Conservation (phyloP, 1,140 invertebrate genomes). For the Drosophila sturtevanti region DNA sequence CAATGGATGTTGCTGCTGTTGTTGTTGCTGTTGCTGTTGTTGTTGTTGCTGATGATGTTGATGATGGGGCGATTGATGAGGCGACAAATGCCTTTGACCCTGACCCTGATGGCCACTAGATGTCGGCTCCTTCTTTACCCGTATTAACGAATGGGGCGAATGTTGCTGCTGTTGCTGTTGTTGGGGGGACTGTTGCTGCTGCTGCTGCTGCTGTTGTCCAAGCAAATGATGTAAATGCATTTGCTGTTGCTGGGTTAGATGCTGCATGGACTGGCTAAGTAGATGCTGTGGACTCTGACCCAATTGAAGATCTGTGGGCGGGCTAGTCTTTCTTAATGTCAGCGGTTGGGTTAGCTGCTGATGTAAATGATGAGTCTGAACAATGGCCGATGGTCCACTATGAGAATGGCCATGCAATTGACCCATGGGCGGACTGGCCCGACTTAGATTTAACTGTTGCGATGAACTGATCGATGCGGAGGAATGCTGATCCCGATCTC, state of each 20-base stretch:
- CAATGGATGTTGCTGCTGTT: slow-evolving; percentile 68
- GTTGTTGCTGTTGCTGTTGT: slow-evolving; percentile 68
- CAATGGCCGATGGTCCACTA: slow-evolving; percentile 67
- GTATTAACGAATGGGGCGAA: slow-evolving; percentile 83
- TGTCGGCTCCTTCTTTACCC: slow-evolving; percentile 83
- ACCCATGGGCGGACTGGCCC: slow-evolving; percentile 53
- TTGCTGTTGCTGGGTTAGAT: slow-evolving; percentile 72
- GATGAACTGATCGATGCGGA: slow-evolving; percentile 65
- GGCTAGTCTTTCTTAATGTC: slow-evolving; percentile 74
- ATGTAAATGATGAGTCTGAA: slow-evolving; percentile 76
- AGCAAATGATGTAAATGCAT: slow-evolving; percentile 75
- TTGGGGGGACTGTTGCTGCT: slow-evolving; percentile 81
- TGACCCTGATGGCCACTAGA: slow-evolving; percentile 46
- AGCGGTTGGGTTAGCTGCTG: slow-evolving; percentile 78
- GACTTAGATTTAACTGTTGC: slow-evolving; percentile 55
- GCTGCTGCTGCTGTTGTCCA: slow-evolving; percentile 83
- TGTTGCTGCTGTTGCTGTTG: slow-evolving; percentile 76
- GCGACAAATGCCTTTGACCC: slow-evolving; percentile 69
- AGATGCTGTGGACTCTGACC: slow-evolving; percentile 63
- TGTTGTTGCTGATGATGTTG: slow-evolving; percentile 52
- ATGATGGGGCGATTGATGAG: slow-evolving; percentile 40
- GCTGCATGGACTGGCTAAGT: slow-evolving; percentile 80
- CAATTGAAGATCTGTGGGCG: slow-evolving; percentile 76
- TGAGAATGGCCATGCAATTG: slow-evolving; percentile 32
- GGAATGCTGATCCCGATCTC: slow-evolving; percentile 47